Evolutionary conservation across 2,888 invertebrate species (phyloP).

Genomic region (Psylliodes chrysocephalus): DNA sequence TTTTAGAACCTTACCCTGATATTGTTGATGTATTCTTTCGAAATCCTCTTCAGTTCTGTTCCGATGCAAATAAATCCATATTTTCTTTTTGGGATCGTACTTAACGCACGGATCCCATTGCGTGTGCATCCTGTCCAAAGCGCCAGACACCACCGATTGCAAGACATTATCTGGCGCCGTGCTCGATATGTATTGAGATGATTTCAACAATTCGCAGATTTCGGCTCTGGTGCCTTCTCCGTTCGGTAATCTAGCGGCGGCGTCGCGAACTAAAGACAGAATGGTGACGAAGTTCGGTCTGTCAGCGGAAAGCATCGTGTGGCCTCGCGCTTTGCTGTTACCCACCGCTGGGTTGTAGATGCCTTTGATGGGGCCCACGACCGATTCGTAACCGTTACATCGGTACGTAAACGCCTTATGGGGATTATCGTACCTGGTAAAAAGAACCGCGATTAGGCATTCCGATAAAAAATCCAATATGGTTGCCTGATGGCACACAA

Average conservation of each 20-base stretch:
- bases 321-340: constrained; percentile 78
- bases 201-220: constrained; percentile 85
- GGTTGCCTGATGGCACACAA: no score
- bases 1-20: constrained; percentile 64
- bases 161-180: constrained; percentile 72
- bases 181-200: constrained; percentile 70
- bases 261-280: constrained; percentile 90
- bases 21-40: constrained; percentile 76
- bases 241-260: constrained; percentile 91
- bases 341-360: constrained; percentile 76
- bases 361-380: constrained; percentile 76
- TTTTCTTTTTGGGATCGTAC: constrained; percentile 89
- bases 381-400: constrained; percentile 86
- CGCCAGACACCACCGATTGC: constrained; percentile 88
- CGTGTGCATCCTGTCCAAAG: constrained; percentile 88
- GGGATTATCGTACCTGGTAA: constrained; percentile 77
- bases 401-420: constrained; percentile 87
- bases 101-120: constrained; percentile 94
- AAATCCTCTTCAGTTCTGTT: constrained; percentile 71
- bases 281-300: constrained; percentile 93
- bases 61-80: constrained; percentile 96
- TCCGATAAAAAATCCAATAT: no score
- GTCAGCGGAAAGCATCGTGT: constrained; percentile 81
- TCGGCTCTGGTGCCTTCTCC: constrained; percentile 94
- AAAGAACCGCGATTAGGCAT: no score